Conservation (phyloP, 2,113 vertebrate genomes). For the Strigops habroptila region DNA sequence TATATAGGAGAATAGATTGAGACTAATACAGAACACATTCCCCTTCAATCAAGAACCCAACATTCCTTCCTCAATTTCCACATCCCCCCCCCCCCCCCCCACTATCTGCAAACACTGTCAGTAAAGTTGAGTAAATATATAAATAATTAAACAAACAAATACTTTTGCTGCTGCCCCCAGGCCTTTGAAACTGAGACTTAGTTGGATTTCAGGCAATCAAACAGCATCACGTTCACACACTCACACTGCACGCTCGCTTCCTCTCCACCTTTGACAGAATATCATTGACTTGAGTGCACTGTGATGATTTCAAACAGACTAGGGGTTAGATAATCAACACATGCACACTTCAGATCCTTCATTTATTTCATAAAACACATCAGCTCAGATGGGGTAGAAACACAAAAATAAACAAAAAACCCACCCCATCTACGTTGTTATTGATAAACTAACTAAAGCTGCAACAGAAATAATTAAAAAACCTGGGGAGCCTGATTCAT, state of each 20-base stretch:
- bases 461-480: not conserved
- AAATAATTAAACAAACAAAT: conserved; percentile 67
- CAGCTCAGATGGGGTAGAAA: not conserved
- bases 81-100: not conserved
- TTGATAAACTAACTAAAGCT: not conserved
- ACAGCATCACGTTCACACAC: not conserved
- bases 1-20: conserved; percentile 23
- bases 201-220: conserved; percentile 60
- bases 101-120: conserved; percentile 29
- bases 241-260: not conserved
- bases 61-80: not conserved
- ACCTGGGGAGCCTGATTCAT: fast-evolving
- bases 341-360: not conserved
- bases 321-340: conserved; percentile 38
- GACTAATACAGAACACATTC: not conserved
- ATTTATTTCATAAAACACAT: not conserved
- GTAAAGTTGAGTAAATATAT: conserved; percentile 63
- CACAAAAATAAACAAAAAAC: not conserved
- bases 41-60: conserved; percentile 19
- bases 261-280: conserved; percentile 49
- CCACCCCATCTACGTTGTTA: not conserved
- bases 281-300: conserved; percentile 39
- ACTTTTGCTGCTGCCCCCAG: conserved; percentile 40
- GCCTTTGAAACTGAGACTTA: conserved; percentile 56
- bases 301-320: conserved; percentile 46